Evolutionary conservation across 2,888 invertebrate species (phyloP).

Genomic region (Synanthedon vespiformis): DNA sequence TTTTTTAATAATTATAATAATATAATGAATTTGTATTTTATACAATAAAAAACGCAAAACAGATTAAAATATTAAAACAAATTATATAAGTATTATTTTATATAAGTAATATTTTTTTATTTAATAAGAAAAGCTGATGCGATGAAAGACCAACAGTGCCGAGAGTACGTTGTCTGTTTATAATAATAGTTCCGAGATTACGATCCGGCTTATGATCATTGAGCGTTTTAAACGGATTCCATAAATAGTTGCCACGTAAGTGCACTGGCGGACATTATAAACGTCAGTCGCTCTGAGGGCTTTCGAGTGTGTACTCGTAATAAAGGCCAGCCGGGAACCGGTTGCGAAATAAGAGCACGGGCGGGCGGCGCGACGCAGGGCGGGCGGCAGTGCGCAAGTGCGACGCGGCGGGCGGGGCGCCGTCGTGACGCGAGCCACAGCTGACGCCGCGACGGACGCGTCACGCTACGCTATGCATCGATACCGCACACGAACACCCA

Average conservation of each 20-base stretch:
- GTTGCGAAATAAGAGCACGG: slow-evolving; percentile 19
- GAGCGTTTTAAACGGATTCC: neutral
- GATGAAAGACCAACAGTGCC: too few species aligned
- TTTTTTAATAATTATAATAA: too few species aligned
- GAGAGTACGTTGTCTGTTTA: too few species aligned
- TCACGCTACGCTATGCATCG: slow-evolving; percentile 41
- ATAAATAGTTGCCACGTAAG: slow-evolving; percentile 2
- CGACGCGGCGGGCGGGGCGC: slow-evolving; percentile 38
- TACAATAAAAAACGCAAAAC: too few species aligned
- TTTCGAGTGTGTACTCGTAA: neutral
- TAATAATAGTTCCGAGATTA: neutral
- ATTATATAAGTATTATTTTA: too few species aligned
- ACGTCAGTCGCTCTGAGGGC: neutral
- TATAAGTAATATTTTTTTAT: too few species aligned
- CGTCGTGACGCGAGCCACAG: slow-evolving; percentile 46
- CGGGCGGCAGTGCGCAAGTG: slow-evolving; percentile 48
- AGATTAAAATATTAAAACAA: too few species aligned
- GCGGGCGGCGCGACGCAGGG: slow-evolving; percentile 13
- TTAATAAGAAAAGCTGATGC: too few species aligned
- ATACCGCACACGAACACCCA: slow-evolving; percentile 34
- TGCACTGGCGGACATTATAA: neutral
- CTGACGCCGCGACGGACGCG: slow-evolving; percentile 48
- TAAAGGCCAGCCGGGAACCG: slow-evolving; percentile 8
- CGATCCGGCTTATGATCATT: neutral
- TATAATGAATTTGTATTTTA: too few species aligned